Evolutionary conservation across 2,797 vertebrate genomes (phyloP).

Genomic region (Paramormyrops hopkinsi): DNA sequence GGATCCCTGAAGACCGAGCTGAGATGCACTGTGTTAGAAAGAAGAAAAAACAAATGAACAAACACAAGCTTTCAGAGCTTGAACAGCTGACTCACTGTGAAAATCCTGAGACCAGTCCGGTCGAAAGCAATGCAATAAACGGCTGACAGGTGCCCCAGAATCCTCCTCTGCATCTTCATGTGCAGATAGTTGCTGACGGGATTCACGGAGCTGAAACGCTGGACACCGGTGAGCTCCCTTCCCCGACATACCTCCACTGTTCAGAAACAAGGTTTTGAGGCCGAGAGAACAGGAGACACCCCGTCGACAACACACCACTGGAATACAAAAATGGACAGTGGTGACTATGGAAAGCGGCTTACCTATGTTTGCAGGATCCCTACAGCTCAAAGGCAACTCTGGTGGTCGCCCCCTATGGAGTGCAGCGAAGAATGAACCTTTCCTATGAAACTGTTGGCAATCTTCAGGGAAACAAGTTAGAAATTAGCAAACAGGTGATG

Average conservation of each 20-base stretch:
- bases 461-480: constrained; percentile 59
- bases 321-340: not conserved
- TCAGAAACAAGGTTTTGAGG: not conserved
- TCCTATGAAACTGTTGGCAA: constrained; percentile 73
- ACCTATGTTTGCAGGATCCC: constrained; percentile 76
- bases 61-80: not conserved
- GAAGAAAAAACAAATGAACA: not conserved
- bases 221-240: constrained; percentile 81
- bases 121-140: constrained; percentile 98
- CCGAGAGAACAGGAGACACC: not conserved
- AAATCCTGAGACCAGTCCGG: constrained; percentile 92
- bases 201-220: constrained; percentile 76
- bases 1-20: not conserved
- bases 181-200: constrained; percentile 88
- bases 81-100: constrained; percentile 77
- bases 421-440: constrained; percentile 86
- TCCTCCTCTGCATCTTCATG: constrained; percentile 87
- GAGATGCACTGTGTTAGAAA: not conserved
- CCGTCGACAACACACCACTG: not conserved
- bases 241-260: constrained; percentile 82
- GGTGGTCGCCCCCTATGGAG: constrained; percentile 94
- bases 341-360: constrained; percentile 19
- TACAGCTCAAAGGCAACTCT: constrained; percentile 82
- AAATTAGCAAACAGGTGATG: not conserved
- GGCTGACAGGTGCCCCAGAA: constrained; percentile 94